These are phyloP conservation scores for Bhutanitis thaidina DNA, from an alignment of 2,888 invertebrate genomes.

Conservation along the genomic window DNA sequence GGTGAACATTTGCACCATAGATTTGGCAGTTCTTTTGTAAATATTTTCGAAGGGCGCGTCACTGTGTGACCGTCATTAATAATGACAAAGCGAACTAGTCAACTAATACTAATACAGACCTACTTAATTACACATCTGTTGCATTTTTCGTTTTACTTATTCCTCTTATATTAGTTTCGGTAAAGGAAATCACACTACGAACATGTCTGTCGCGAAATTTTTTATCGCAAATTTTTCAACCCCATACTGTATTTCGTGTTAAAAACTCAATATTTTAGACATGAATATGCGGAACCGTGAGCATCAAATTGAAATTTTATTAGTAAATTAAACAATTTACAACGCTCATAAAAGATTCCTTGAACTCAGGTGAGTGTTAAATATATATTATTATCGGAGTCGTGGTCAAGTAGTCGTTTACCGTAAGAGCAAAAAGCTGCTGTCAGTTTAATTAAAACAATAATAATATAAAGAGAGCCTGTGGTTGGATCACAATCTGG, in stretches of 20 bases:
- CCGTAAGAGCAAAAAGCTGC: conserved; percentile 29
- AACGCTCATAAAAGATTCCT: no score
- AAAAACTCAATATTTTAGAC: no score
- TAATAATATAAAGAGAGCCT: conserved; percentile 30
- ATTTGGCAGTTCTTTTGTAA: conserved; percentile 60
- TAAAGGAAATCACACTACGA: conserved; percentile 26
- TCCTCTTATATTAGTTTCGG: conserved; percentile 11
- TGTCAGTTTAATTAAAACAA: conserved; percentile 29
- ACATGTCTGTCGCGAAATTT: conserved; percentile 9
- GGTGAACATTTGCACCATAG: conserved; percentile 55
- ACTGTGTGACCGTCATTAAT: conserved; percentile 55
- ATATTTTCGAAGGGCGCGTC: conserved; percentile 62
- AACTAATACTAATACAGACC: conserved; percentile 51
- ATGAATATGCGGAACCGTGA: no score
- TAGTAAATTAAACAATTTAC: no score
- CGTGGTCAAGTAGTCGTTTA: conserved; percentile 23
- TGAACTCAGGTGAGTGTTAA: no score
- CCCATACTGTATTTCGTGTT: conserved; percentile 6
- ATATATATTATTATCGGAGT: no score
- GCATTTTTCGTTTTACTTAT: conserved; percentile 25
- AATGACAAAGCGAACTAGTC: conserved; percentile 65
- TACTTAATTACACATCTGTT: conserved; percentile 61
- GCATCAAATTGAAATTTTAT: no score
- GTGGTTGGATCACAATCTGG: conserved; percentile 32
- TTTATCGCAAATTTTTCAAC: conserved; percentile 10